A percentile compares a stretch with the other conserved stretches of the same genome.
phyloP scores from a whole-genome alignment of 2,888 invertebrate genomes.

The Apamea anceps region DNA sequence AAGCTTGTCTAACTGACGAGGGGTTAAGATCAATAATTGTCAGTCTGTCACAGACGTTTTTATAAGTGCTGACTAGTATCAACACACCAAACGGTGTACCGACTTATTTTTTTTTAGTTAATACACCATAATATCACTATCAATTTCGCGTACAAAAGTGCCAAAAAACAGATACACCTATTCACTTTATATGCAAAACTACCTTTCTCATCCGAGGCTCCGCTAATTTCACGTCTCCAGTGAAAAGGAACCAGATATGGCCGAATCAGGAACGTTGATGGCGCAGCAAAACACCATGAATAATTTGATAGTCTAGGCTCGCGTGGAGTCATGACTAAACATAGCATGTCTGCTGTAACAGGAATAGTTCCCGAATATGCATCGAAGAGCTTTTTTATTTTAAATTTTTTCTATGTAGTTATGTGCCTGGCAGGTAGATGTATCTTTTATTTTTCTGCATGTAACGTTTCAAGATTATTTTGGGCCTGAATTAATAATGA shows the following conservation, averaged over 20 bases:
- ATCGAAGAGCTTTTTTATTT: not conserved
- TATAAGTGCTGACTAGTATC: not conserved
- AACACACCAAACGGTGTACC: not conserved
- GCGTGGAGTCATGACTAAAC: conserved; percentile 70
- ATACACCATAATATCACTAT: not conserved
- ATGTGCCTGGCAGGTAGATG: too few relatives aligned
- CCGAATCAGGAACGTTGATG: conserved; percentile 73
- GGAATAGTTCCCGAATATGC: conserved; percentile 45
- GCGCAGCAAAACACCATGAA: conserved; percentile 73
- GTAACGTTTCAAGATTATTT: not conserved
- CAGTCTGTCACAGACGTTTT: not conserved
- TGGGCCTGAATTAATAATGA: accelerated
- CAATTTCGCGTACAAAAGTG: conserved; percentile 7
- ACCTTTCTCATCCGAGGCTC: conserved; percentile 26
- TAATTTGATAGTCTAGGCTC: conserved; percentile 78
- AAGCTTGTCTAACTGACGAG: not conserved
- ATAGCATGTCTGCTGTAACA: conserved; percentile 51
- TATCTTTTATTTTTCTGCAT: not conserved
- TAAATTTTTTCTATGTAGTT: too few relatives aligned
- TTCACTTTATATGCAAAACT: conserved; percentile 45
- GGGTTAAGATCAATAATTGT: not conserved
- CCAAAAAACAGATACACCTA: not conserved
- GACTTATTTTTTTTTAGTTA: not conserved
- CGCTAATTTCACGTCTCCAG: conserved; percentile 62
- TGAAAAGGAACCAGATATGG: conserved; percentile 72